Percentiles rank a stretch among this genome's conserved stretches.
phyloP scores from a whole-genome alignment of 2,113 vertebrate genomes.

The Hyperoodon ampullatus region DNA sequence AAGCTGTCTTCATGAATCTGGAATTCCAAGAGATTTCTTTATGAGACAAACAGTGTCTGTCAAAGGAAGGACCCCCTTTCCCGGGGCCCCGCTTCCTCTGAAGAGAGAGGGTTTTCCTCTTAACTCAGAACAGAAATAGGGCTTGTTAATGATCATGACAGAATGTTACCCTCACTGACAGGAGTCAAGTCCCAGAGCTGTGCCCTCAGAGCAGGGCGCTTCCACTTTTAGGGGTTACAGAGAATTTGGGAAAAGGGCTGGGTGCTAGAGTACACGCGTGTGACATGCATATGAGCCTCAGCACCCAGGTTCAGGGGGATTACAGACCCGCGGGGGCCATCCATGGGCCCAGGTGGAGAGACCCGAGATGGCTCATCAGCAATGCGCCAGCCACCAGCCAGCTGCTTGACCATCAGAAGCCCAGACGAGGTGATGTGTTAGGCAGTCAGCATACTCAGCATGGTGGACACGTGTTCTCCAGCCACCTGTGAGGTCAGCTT shows the following conservation, averaged over 20 bases:
- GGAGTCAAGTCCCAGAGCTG: background rate
- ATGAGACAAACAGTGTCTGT: background rate
- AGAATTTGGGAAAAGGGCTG: background rate
- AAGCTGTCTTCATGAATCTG: background rate
- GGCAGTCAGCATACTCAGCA: background rate
- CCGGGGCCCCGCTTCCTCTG: background rate
- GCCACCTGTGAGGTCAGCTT: no score
- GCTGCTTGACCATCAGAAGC: accelerated
- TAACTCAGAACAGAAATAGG: background rate
- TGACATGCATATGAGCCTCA: accelerated
- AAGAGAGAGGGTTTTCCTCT: background rate
- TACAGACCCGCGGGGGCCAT: background rate
- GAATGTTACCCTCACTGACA: background rate
- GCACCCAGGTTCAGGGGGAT: background rate
- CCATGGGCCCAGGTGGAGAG: background rate
- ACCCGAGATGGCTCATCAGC: background rate
- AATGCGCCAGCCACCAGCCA: accelerated
- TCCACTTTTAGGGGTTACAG: background rate
- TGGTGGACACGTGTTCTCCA: accelerated
- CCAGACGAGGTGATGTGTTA: background rate
- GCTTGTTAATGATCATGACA: background rate
- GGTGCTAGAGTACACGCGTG: accelerated
- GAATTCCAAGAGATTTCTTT: background rate
- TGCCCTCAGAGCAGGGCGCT: no score
- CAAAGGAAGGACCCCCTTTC: background rate